phyloP scores from a whole-genome alignment of 2,797 vertebrate genomes.

The Platyrinchus mystaceus region DNA sequence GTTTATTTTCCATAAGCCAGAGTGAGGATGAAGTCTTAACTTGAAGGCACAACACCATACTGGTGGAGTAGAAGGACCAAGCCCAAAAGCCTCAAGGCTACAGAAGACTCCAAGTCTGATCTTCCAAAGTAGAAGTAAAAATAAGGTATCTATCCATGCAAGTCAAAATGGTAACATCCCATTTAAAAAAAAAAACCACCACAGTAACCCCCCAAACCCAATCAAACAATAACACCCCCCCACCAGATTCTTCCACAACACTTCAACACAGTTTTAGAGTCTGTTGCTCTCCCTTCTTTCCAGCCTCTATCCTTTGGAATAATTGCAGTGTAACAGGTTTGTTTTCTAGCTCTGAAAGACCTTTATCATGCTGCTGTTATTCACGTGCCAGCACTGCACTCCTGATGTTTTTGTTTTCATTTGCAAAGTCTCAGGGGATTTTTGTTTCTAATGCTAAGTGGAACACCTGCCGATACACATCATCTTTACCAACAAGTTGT shows the following conservation, averaged over 20 bases:
- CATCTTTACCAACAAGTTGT: background rate
- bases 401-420: background rate
- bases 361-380: background rate
- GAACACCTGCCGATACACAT: background rate
- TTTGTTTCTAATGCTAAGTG: background rate
- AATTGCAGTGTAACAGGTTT: background rate
- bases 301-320: background rate
- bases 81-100: background rate
- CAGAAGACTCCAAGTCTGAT: background rate
- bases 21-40: background rate
- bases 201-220: background rate
- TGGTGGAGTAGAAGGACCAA: background rate
- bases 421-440: background rate
- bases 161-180: background rate
- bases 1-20: background rate
- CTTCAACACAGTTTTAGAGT: background rate
- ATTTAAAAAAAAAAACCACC: background rate
- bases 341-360: background rate
- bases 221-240: fast-evolving
- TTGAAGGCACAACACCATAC: background rate
- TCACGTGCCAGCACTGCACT: background rate
- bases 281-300: background rate
- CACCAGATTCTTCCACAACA: background rate
- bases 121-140: background rate
- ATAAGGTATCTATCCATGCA: background rate